Percentiles rank a stretch among this genome's conserved stretches.
Evolutionary conservation across 92 coral and sea anemone genomes (phyloP).

Genomic region (Umimayanthus kanabou): DNA sequence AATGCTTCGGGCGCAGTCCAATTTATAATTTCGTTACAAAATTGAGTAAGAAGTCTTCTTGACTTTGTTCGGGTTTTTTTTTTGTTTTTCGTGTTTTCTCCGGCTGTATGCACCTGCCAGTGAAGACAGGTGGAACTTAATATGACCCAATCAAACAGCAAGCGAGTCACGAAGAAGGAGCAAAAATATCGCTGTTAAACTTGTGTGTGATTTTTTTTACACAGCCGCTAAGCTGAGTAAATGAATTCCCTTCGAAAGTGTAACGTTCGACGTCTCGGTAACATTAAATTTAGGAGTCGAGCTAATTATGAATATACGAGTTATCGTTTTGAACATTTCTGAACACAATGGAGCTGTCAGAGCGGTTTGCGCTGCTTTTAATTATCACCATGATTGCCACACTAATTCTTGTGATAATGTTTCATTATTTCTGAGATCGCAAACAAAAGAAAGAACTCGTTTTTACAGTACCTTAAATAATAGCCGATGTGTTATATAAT

Average conservation of each 20-base stretch:
- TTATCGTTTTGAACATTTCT: background rate
- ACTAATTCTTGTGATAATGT: constrained; percentile 6
- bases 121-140: background rate
- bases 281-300: background rate
- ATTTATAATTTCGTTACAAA: background rate
- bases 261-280: constrained; percentile 1
- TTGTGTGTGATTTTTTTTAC: background rate
- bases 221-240: background rate
- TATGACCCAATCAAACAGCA: background rate
- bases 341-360: background rate
- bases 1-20: background rate
- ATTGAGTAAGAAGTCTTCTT: background rate
- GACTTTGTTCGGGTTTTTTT: background rate
- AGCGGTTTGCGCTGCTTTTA: background rate
- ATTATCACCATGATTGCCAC: constrained; percentile 11
- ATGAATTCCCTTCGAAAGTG: background rate
- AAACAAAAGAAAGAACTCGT: constrained; percentile 25
- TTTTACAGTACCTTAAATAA: constrained; percentile 21
- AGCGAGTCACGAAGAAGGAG: background rate
- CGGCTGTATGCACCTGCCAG: constrained; percentile 2
- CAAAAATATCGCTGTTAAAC: background rate
- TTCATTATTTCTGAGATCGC: constrained; percentile 16
- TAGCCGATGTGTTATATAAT: background rate
- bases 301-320: constrained; percentile 16
- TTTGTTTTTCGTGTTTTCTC: background rate